Base-by-base conservation (phyloP, 2,797 vertebrate species). In the Luscinia megarhynchos region DNA sequence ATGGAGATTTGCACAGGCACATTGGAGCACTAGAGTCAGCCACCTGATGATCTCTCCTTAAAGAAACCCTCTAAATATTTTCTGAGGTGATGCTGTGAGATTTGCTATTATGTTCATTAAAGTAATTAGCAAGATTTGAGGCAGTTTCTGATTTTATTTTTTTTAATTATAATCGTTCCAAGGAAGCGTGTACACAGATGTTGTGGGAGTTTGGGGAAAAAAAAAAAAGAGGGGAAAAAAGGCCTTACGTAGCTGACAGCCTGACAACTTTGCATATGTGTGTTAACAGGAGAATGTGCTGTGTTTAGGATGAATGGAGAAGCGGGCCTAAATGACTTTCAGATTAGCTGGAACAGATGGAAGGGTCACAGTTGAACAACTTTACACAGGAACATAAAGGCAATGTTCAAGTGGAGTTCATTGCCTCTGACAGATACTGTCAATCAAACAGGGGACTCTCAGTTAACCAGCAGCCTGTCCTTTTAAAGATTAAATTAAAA, bases 311-410 rank as follows among this genome's bases (percentile, higher is more conserved):
- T 98, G 98, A 98, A 98, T 98, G 96, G 97, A 93, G 97, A 97
- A 97, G 96, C 55, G 82, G 96, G 97, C 94, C 97, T 98, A 98
- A 98, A 98, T 98, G 98, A 98, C 98, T 98, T 98, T 98, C 98
- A 98, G 98, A 98, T 98, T 98, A 98, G 98, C 97, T 97, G 98
- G 98, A 98, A 98, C 98, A 99, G 98, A 99, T 98, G 98, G 98
- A 98, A 98, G 97, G 98, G 98, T 98, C 98, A 98, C 98, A 98
- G 98, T 98, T 98, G 98, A 98, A 98, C 98, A 98, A 98, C 98
- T 98, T 98, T 98, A 98, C 98, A 98, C 98, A 98, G 97, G 89
- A 96, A 96, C 97, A 98, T 98, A 98, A 98, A 98, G 98, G 98
- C 98, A 94, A 97, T 96, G 96, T 97, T 98, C 98, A 98, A 98